Evolutionary conservation across 2,797 vertebrate species (phyloP).

Genomic region (Squalus acanthias): DNA sequence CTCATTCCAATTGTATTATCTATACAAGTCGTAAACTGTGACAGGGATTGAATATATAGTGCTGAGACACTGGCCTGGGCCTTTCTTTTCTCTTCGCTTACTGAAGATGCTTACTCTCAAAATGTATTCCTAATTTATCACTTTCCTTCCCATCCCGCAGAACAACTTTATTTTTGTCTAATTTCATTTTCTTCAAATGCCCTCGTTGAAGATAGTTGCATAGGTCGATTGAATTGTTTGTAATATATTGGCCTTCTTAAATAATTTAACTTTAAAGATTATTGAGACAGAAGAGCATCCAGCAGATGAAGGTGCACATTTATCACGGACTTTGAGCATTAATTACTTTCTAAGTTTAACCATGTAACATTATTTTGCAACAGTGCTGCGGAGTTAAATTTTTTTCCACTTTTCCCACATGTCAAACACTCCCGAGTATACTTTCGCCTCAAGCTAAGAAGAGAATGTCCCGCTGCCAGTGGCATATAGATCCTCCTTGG

Average conservation of each 20-base stretch:
- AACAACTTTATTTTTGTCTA: not conserved
- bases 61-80: not conserved
- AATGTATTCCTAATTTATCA: not conserved
- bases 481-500: not conserved
- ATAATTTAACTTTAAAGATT: constrained; percentile 2
- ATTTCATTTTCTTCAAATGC: not conserved
- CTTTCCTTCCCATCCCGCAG: not conserved
- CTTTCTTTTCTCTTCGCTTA: not conserved
- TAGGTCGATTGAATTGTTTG: not conserved
- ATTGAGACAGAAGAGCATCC: not conserved
- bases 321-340: not conserved
- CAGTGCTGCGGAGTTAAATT: not conserved
- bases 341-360: not conserved
- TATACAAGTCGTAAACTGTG: not conserved
- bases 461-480: not conserved
- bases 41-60: not conserved
- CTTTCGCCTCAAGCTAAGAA: not conserved
- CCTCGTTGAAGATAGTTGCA: not conserved
- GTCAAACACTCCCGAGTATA: not conserved
- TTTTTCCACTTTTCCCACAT: no score
- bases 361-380: not conserved
- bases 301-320: not conserved
- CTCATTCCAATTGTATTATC: not conserved
- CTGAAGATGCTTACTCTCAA: not conserved
- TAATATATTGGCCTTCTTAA: not conserved